Evolutionary conservation across 2,888 invertebrate genomes (phyloP).

Genomic region (Lydus trimaculatus): DNA sequence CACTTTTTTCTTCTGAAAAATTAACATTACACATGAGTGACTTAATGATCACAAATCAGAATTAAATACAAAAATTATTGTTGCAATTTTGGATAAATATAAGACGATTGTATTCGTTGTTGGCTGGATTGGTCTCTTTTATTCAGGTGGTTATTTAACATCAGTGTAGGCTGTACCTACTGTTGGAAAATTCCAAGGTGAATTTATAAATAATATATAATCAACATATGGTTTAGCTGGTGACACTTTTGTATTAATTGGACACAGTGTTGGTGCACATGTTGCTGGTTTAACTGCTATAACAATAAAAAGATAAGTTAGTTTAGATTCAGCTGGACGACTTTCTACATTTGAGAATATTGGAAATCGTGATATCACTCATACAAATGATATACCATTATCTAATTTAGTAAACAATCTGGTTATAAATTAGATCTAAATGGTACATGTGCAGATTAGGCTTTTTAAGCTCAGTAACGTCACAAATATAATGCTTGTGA

Average conservation of each 20-base stretch:
- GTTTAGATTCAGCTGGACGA: conserved; percentile 55
- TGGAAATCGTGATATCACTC: conserved; percentile 51
- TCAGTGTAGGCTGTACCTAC: conserved; percentile 38
- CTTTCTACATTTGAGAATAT: conserved; percentile 41
- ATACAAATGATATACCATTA: no score
- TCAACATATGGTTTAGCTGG: conserved; percentile 35
- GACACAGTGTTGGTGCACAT: conserved; percentile 51
- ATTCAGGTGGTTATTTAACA: conserved; percentile 35
- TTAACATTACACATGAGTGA: conserved; percentile 53
- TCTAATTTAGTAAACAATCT: conserved; percentile 44
- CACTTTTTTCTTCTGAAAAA: conserved; percentile 36
- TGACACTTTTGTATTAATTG: conserved; percentile 41
- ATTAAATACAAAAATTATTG: conserved; percentile 39
- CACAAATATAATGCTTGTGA: conserved; percentile 26
- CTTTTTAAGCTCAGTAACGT: conserved; percentile 34
- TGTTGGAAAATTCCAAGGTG: conserved; percentile 44
- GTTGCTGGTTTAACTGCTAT: conserved; percentile 48
- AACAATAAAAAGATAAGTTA: conserved; percentile 38
- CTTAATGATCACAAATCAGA: conserved; percentile 41
- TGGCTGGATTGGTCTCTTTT: conserved; percentile 48
- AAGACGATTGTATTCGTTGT: conserved; percentile 54
- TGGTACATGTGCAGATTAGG: conserved; percentile 56
- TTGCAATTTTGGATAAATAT: conserved; percentile 38
- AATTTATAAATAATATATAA: conserved; percentile 43
- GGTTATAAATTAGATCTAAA: conserved; percentile 51